phyloP scores from a whole-genome alignment of 1,140 invertebrate genomes.

The Cherax quadricarinatus region DNA sequence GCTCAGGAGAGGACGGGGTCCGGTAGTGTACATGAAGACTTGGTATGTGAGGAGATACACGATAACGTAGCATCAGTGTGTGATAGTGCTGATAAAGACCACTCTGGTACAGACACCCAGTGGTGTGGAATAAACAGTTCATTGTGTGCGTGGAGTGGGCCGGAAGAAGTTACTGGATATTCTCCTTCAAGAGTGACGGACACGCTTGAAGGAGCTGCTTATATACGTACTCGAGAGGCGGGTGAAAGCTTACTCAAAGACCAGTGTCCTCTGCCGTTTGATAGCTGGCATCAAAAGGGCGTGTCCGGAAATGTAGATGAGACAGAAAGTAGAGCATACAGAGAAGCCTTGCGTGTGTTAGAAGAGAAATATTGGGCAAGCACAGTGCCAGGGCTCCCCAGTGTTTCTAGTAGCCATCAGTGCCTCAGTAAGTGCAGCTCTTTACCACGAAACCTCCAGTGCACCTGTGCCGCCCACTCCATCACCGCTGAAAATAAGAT shows the following conservation, averaged over 20 bases:
- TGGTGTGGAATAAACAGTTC: not conserved
- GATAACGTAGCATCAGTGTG: constrained; percentile 10
- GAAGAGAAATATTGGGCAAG: not conserved
- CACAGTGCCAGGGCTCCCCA: constrained; percentile 20
- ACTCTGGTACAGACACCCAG: constrained; percentile 1
- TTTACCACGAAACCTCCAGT: constrained; percentile 4
- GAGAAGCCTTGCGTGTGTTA: not conserved
- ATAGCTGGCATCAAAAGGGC: not conserved
- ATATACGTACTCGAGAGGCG: not conserved
- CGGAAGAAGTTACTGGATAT: not conserved
- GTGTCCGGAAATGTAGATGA: not conserved
- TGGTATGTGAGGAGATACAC: not conserved
- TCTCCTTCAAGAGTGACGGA: constrained; percentile 11
- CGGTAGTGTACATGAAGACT: not conserved
- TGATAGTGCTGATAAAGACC: constrained; percentile 31
- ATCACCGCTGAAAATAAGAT: not conserved
- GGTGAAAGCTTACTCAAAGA: not conserved
- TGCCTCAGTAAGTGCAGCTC: constrained; percentile 22
- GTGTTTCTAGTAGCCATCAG: not conserved
- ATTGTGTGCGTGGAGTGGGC: not conserved
- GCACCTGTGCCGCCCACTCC: not conserved
- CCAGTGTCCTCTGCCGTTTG: not conserved
- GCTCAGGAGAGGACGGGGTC: not conserved
- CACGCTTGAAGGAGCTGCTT: not conserved
- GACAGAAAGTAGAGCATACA: not conserved